Conservation (phyloP, 2,888 invertebrate species). For the Drosophila aldrichi region DNA sequence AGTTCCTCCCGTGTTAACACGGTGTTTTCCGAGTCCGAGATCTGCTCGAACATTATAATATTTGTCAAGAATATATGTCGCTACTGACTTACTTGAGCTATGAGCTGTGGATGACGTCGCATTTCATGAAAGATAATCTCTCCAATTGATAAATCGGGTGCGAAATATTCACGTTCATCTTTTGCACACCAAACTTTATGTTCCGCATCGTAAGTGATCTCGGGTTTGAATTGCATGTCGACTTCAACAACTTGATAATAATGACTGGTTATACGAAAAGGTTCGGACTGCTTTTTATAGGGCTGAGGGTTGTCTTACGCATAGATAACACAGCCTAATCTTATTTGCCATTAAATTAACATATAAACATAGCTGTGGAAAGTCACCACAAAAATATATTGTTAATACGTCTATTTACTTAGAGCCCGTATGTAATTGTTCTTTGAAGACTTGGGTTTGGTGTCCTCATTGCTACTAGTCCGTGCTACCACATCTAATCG, state of each 20-base stretch:
- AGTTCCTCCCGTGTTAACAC: constrained; percentile 56
- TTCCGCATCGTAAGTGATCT: constrained; percentile 34
- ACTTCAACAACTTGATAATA: rapidly evolving
- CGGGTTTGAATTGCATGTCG: constrained; percentile 33
- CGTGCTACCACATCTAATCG: no score
- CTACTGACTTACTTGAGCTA: constrained; percentile 37
- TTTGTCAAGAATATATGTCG: no score
- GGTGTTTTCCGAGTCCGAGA: constrained; percentile 65
- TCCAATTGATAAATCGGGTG: constrained; percentile 57
- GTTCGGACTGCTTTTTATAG: neutral
- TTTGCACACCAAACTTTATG: constrained; percentile 54
- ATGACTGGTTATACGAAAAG: neutral
- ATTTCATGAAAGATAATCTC: constrained; percentile 58
- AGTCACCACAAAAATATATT: no score
- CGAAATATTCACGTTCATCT: constrained; percentile 23
- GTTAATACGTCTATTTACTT: no score
- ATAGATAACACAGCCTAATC: neutral
- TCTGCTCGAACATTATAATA: constrained; percentile 38
- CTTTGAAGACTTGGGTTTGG: no score
- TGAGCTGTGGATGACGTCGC: constrained; percentile 50
- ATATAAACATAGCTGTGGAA: no score
- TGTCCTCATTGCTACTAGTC: rapidly evolving
- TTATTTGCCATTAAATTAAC: neutral
- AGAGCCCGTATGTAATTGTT: no score
- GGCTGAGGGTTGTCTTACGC: no score